These are phyloP conservation scores for Euura lappo DNA, from an alignment of 1,140 invertebrate genomes.

Conservation along the genomic window DNA sequence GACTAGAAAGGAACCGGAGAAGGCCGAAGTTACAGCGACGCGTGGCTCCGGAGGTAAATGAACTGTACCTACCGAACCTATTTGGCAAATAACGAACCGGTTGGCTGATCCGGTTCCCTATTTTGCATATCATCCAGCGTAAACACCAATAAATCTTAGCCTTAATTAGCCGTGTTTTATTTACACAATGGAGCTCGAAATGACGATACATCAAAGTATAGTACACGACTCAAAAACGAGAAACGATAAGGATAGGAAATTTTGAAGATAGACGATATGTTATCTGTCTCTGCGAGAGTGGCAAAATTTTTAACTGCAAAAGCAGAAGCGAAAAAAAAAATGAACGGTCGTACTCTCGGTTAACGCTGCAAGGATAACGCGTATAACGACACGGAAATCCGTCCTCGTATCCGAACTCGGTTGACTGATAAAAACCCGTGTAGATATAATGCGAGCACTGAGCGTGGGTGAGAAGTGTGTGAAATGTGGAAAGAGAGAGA, in stretches of 20 bases:
- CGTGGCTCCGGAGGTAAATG: not conserved
- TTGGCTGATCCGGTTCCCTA: conserved; percentile 11
- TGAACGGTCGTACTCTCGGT: too few species aligned
- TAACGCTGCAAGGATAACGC: not conserved
- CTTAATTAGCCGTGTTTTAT: conserved; percentile 19
- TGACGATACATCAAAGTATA: not conserved
- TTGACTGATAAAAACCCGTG: not conserved
- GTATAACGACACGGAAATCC: conserved; percentile 2
- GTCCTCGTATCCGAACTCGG: not conserved
- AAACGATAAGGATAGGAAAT: too few species aligned
- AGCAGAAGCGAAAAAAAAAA: too few species aligned
- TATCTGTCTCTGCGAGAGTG: too few species aligned
- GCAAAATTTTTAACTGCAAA: too few species aligned
- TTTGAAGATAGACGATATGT: too few species aligned
- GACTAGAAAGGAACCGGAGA: conserved; percentile 1
- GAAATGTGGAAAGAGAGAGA: not conserved
- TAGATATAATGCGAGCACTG: too few species aligned
- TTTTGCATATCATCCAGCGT: conserved; percentile 44
- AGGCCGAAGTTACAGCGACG: not conserved
- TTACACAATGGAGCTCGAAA: not conserved
- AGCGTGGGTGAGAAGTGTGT: not conserved
- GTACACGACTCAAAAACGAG: too few species aligned
- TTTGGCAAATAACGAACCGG: conserved; percentile 31
- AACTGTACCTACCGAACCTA: not conserved
- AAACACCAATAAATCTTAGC: conserved; percentile 46